phyloP scores from a whole-genome alignment of 1,140 invertebrate genomes.

The Zaprionus nigranus region DNA sequence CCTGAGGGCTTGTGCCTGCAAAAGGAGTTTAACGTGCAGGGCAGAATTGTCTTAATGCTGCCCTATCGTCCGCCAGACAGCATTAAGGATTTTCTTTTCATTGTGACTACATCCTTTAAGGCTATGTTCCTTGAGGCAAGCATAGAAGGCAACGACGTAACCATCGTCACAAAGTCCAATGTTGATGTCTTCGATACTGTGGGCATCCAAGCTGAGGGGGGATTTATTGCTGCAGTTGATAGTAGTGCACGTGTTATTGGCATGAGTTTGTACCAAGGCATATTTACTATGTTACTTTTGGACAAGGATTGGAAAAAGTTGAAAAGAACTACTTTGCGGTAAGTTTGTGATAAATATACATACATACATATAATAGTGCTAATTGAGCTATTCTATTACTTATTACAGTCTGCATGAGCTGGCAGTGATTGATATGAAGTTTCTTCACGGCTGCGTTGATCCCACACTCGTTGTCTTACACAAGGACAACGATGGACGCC shows the following conservation, averaged over 20 bases:
- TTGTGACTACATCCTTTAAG: slow-evolving; percentile 97
- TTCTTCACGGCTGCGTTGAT: slow-evolving; percentile 96
- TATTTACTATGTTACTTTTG: slow-evolving; percentile 97
- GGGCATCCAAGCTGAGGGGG: slow-evolving; percentile 95
- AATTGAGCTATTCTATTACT: not conserved
- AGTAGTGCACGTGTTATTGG: slow-evolving; percentile 97
- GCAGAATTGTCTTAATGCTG: slow-evolving; percentile 97
- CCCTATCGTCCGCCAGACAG: slow-evolving; percentile 95
- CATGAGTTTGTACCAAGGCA: slow-evolving; percentile 96
- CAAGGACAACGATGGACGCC: slow-evolving; percentile 96
- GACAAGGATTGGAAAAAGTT: slow-evolving; percentile 97
- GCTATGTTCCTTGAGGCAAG: slow-evolving; percentile 98
- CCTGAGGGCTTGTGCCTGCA: slow-evolving; percentile 97
- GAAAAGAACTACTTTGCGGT: slow-evolving; percentile 96
- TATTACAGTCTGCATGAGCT: slow-evolving; percentile 94
- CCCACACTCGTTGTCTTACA: slow-evolving; percentile 98
- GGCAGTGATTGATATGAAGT: slow-evolving; percentile 97
- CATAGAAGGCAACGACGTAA: slow-evolving; percentile 88
- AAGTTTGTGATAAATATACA: slow-evolving; percentile 25
- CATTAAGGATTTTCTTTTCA: slow-evolving; percentile 96
- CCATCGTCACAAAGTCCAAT: slow-evolving; percentile 97
- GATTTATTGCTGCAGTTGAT: slow-evolving; percentile 98
- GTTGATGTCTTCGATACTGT: slow-evolving; percentile 97
- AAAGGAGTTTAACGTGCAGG: slow-evolving; percentile 97
- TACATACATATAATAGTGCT: not conserved